Base-by-base conservation (phyloP, 2,797 vertebrate species). In the Enteromius argenteus region DNA sequence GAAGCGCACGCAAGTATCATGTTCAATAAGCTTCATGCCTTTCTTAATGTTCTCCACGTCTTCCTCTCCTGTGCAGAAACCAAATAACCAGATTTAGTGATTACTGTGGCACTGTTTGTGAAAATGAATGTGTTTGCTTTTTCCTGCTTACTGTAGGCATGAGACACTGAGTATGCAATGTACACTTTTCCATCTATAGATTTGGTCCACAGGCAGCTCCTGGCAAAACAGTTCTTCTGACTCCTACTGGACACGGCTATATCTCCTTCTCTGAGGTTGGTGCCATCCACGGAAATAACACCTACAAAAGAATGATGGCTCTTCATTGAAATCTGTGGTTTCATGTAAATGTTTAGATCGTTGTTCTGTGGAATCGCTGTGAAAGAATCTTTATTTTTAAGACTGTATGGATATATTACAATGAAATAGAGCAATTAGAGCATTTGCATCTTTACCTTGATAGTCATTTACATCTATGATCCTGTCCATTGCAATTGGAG, bases 121-220 rank as follows among this genome's bases (percentile, higher is more conserved):
- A 21, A 42, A 32, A 75, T 39, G 5, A 53, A 4, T 19, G 32
- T 49, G 46, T 69, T 19, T 69, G 64, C 17, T 9, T n/a, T 14
- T 53, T 7, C 5, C 15, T 73, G 86, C 92, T 19, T 91, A 97
- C 97, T 89, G 15, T 96, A 97, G 21, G 94, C 23, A 66, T 94
- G 44, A 42, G 96, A 95, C 76, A 97, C 62, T 3, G 44, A 90
- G 35, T 96, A 97, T 6, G 97, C 92, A 32, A 97, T 68, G 35
- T 94, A 96, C 86, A 97, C 95, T 8, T 94, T 93, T 73, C 96
- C 97, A 53, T 97, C 95, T 0, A 94, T 94, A 81, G 97, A 96
- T 72, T 94, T 96, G 9, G 94, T 87, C 96, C 97, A 97, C 32
- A 92, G 88, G 90, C 96, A 97, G 1, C 92, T 92, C 17, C 93